Conservation (phyloP, 2,888 invertebrate species). For the Pogonocherus hispidulus region DNA sequence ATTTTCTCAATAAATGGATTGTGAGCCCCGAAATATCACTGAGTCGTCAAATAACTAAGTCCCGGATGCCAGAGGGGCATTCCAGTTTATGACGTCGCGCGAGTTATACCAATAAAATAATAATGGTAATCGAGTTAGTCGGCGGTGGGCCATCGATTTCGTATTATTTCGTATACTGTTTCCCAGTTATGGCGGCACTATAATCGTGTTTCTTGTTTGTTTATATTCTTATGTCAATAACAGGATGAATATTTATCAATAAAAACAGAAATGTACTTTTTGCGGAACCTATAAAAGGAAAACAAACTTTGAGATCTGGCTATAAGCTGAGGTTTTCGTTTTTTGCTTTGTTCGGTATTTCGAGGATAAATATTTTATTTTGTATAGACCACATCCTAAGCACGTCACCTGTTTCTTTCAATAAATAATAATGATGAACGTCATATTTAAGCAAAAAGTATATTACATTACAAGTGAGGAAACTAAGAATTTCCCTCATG, state of each 20-base stretch:
- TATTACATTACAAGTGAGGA: too few relatives aligned
- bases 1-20: slow-evolving; percentile 28
- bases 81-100: slow-evolving; percentile 50
- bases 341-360: background rate
- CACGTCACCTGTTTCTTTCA: too few relatives aligned
- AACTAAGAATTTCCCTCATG: too few relatives aligned
- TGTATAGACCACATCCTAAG: too few relatives aligned
- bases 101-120: slow-evolving; percentile 54
- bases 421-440: too few relatives aligned
- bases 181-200: slow-evolving; percentile 40
- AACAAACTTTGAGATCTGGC: background rate
- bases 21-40: slow-evolving; percentile 41
- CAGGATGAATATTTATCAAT: slow-evolving; percentile 26
- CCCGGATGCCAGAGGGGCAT: slow-evolving; percentile 45
- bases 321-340: background rate
- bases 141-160: slow-evolving; percentile 40
- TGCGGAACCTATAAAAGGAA: slow-evolving; percentile 8
- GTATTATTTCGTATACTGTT: slow-evolving; percentile 40
- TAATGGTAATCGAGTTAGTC: slow-evolving; percentile 50
- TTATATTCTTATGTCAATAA: slow-evolving; percentile 34
- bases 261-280: slow-evolving; percentile 27
- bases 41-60: slow-evolving; percentile 43
- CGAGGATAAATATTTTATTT: too few relatives aligned
- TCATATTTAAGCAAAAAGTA: too few relatives aligned
- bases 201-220: slow-evolving; percentile 44